These are phyloP conservation scores for Lepidurus packardi DNA, from an alignment of 1,140 invertebrate genomes.

Conservation along the genomic window DNA sequence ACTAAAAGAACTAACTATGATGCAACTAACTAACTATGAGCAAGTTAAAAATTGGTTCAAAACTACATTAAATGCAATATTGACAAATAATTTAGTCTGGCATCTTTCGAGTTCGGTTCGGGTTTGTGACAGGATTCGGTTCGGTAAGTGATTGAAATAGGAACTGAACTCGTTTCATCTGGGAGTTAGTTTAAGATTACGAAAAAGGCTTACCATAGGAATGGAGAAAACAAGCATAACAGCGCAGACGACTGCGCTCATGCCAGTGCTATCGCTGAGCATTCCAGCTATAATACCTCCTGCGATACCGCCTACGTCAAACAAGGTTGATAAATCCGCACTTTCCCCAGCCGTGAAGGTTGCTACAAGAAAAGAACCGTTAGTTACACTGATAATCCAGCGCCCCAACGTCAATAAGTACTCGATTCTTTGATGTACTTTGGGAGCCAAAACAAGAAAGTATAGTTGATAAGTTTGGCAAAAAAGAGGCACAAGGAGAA, in stretches of 20 bases:
- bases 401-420: constrained; percentile 48
- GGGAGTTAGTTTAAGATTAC: no score
- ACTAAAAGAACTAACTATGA: no score
- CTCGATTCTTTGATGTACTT: constrained; percentile 78
- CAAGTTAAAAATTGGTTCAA: no score
- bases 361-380: constrained; percentile 51
- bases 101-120: no score
- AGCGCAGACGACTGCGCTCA: constrained; percentile 76
- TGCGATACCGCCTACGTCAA: constrained; percentile 82
- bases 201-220: constrained; percentile 62
- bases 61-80: no score
- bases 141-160: no score
- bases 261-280: constrained; percentile 73
- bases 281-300: constrained; percentile 85
- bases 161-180: no score
- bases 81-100: no score
- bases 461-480: constrained; percentile 95
- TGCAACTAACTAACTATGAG: no score
- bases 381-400: background rate
- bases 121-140: no score
- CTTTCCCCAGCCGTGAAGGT: constrained; percentile 61
- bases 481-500: constrained; percentile 93
- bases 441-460: constrained; percentile 94
- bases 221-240: constrained; percentile 72
- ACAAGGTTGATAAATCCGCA: constrained; percentile 79